Evolutionary conservation across 1,140 invertebrate species (phyloP), one percentile per base, ranked within the genome.

Genomic region (Cydia splendana): DNA sequence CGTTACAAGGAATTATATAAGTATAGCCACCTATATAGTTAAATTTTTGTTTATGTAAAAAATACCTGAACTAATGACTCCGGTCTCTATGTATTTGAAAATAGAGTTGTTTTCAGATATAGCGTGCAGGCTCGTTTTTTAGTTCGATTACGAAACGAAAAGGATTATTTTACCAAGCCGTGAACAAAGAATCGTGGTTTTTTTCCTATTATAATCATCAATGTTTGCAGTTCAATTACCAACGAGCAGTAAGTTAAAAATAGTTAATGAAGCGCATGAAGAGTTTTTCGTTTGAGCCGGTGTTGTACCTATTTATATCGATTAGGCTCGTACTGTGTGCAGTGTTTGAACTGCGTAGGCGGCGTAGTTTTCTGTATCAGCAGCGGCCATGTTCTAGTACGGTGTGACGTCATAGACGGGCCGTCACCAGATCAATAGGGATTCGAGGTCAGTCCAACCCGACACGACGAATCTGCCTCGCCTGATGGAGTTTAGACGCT

Each of bases 381-480:
- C 53, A 51, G 65, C 75, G 65, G 75, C 75, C 75, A 76, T 76
- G 75, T 76, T 76, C 53, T 38, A 53, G 18, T 38, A 42, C 20
- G 45, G 45, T 38, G 65, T 82, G 81, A 86, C 84, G 84, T 86
- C 81, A 86, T 78, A 79, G 80, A 80, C 78, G 75, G 78, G 77
- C 77, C 82, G 84, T 82, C 83, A 83, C 80, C 84, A 82, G 84
- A 86, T 86, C 84, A 86, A 86, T 84, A 86, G 81, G 84, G 83
- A 86, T 76, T 80, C 81, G 84, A 86, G 83, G 82, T 85, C 84
- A 85, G 76, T 84, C 77, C 78, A 81, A 80, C 78, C 77, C 77
- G 77, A 74, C 62, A 79, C 78, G 77, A 78, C 84, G 78, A 83
- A 81, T 83, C 79, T 79, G 79, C 77, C 75, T 82, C 80, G 84